Evolutionary conservation across 1,140 invertebrate species (phyloP), one percentile per base, ranked within the genome.

Genomic region (Drosophila dunni): DNA sequence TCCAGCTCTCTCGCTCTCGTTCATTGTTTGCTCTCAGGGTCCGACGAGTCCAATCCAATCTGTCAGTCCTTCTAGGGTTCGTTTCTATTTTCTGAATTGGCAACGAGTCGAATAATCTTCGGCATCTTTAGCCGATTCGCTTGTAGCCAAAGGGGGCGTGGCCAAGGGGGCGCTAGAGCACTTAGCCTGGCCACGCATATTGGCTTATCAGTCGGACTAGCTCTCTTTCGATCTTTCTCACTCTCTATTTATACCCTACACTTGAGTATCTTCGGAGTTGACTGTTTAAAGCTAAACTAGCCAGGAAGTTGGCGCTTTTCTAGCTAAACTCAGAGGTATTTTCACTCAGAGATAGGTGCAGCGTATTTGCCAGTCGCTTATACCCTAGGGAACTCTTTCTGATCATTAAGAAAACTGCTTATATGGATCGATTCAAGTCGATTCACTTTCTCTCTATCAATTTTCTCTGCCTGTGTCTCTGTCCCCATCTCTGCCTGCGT

Each of bases 81-180:
- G 90, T 91, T 91, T 85, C 90, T 91, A 91, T 96, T 97, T 94
- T 94, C 96, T 75, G 80, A 89, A 80, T 66, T 73, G 62, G 72
- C 80, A 65, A 70, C 66, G 68, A 69, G 44, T 29, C 53, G 69
- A 74, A 60, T 48, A 46, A 56, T 69, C 42, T 63, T 70, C 54
- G 42, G 81, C 67, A 65, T 56, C 67, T 46, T 24, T 29, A 29
- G 13, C 6, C 38, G 57, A 10, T 20, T 1, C 17, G 17, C 2
- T 9, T 17, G 10, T 17, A 10, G 61, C 51, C 17, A 44, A 45
- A 40, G 8, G 11, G 33, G 38, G 38, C 3, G 40, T 5, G 65
- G 64, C 29, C 17, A 38, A 34, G 7, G 62, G 20, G 62, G 62
- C 50, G 34, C 53, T 65, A 46, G 44, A 46, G 53, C 64, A 48